Evolutionary conservation across 1,140 invertebrate species (phyloP), one percentile per base, ranked within the genome.

Genomic region (Tigriopus japonicus): DNA sequence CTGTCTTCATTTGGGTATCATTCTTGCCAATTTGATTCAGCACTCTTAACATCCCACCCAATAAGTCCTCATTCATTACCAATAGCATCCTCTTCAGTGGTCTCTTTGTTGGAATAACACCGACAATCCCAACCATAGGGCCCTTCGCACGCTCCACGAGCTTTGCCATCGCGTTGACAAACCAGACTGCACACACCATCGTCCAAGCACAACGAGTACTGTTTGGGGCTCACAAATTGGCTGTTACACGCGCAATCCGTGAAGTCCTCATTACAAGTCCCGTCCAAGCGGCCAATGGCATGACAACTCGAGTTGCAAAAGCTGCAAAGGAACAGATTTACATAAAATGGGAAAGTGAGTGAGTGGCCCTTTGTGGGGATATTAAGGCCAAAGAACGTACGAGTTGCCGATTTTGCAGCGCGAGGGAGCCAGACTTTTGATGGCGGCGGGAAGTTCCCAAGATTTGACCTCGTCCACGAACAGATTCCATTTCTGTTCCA

Each of bases 251-350:
- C 55, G 15, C 55, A 58, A 15, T 58, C 55, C 24, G 55, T 51
- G 28, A 35, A 35, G n/a, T 58, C 55, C 13, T 13, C n/a, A 42
- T 58, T 58, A 24, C 55, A 58, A 13, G n/a, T 40, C 5, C 55
- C 55, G 15, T 14, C 13, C 15, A 21, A 17, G 6, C 55, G 24
- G 1, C 55, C 55, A n/a, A 58, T 40, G 28, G 28, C 23, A 9
- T 58, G 55, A 41, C 55, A 58, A n/a, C 28, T 42, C 15, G 55
- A 58, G 21, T 40, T 41, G 40, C 55, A 58, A 19, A 58, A 58
- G 9, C 28, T 35, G 28, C 28, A 35, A 35, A 9, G n/a, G n/a
- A n/a, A n/a, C n/a, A n/a, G n/a, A n/a, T n/a, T n/a, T n/a, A n/a
- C n/a, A n/a, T n/a, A n/a, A n/a, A n/a, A n/a, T n/a, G n/a, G n/a